Percentiles rank a stretch among this genome's conserved stretches.
Evolutionary conservation across 2,113 vertebrate species (phyloP).

Genomic region (Perognathus longimembris): DNA sequence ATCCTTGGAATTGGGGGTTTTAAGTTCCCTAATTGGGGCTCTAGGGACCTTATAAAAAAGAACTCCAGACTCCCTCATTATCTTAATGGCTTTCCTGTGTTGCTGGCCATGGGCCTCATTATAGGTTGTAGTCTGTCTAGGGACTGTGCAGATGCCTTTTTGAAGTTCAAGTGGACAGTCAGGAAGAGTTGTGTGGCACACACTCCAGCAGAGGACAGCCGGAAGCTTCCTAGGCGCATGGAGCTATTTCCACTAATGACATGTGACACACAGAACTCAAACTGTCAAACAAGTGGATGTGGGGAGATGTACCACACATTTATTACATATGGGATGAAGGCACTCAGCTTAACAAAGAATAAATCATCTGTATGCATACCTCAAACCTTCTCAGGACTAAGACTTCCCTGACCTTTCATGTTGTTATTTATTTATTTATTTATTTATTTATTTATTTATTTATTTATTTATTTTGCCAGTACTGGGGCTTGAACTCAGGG

Average conservation of each 20-base stretch:
- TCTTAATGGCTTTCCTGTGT: conserved; percentile 7
- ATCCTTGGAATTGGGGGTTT: conserved; percentile 56
- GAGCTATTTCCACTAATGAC: not conserved
- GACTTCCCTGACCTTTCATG: not conserved
- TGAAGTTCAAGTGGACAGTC: conserved; percentile 50
- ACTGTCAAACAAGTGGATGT: not conserved
- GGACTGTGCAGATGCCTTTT: conserved; percentile 9
- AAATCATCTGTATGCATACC: not conserved
- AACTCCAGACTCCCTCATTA: conserved; percentile 48
- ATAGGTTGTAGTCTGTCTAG: not conserved
- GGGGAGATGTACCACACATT: not conserved
- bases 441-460: too few relatives aligned
- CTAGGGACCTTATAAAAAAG: conserved; percentile 37
- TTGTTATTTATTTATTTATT: too few relatives aligned
- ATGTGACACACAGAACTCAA: not conserved
- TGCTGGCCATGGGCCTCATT: not conserved
- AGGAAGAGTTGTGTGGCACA: not conserved
- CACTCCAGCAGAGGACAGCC: not conserved
- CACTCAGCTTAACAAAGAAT: not conserved
- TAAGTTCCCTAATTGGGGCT: conserved; percentile 65
- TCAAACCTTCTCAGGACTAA: not conserved
- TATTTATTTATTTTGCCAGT: too few relatives aligned
- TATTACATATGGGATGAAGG: not conserved
- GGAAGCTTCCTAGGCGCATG: not conserved
- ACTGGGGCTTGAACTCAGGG: too few relatives aligned